A percentile compares a stretch with the other conserved stretches of the same genome.
These are phyloP conservation scores for Zonotrichia albicollis DNA, from an alignment of 2,797 vertebrate species.

Conservation along the genomic window DNA sequence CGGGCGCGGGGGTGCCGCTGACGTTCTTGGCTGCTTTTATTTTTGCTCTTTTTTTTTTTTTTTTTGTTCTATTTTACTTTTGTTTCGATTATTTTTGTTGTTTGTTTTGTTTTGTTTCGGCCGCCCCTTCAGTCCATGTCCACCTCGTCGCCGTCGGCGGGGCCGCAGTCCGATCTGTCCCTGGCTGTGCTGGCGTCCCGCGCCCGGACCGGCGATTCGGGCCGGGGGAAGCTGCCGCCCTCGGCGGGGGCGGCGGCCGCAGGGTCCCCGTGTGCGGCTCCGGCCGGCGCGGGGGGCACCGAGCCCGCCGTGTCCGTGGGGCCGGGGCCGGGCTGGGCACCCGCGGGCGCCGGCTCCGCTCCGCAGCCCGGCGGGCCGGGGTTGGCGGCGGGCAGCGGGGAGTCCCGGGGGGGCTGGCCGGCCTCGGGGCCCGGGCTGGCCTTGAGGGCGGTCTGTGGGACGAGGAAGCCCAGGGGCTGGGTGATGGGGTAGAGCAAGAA, in stretches of 20 bases:
- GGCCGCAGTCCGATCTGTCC: slow-evolving; percentile 78
- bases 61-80: not conserved
- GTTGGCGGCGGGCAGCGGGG: slow-evolving; percentile 70
- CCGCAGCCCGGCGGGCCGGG: slow-evolving; percentile 59
- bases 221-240: slow-evolving; percentile 71
- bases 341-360: slow-evolving; percentile 70
- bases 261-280: not conserved
- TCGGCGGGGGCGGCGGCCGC: slow-evolving; percentile 62
- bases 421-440: slow-evolving; percentile 76
- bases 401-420: slow-evolving; percentile 66
- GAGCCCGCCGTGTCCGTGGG: slow-evolving; percentile 25
- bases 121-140: slow-evolving; percentile 45
- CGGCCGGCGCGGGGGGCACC: not conserved
- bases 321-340: slow-evolving; percentile 61
- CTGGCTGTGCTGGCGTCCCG: slow-evolving; percentile 75
- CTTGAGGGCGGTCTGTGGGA: slow-evolving; percentile 91
- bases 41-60: not conserved
- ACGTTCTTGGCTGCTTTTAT: not conserved
- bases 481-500: slow-evolving; percentile 96
- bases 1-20: not conserved
- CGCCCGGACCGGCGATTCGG: slow-evolving; percentile 74
- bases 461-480: slow-evolving; percentile 95
- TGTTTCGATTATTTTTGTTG: not conserved
- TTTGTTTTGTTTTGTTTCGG: not conserved
- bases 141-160: slow-evolving; percentile 82